phyloP scores from a whole-genome alignment of 2,888 invertebrate genomes.

The Hermaeophaga mercurialis region DNA sequence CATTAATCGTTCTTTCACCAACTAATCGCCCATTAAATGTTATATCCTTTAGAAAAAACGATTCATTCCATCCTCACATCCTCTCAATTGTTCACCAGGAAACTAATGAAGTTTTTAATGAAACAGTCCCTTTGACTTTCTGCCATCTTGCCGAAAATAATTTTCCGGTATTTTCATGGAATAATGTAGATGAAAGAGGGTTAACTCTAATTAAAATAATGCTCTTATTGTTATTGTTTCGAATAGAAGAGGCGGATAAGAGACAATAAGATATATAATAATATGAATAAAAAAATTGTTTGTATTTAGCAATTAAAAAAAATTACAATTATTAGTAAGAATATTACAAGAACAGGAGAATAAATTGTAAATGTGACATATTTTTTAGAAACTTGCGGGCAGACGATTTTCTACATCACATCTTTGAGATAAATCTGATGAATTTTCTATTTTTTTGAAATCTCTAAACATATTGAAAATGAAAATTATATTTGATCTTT shows the following conservation, averaged over 20 bases:
- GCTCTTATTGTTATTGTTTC: background rate
- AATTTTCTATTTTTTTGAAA: no score
- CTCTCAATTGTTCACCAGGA: slow-evolving; percentile 8
- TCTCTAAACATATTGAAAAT: no score
- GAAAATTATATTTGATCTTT: no score
- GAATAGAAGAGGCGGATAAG: background rate
- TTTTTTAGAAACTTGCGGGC: no score
- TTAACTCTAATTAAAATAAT: background rate
- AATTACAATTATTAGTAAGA: no score
- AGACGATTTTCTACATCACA: no score
- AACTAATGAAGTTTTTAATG: slow-evolving; percentile 25
- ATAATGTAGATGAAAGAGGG: slow-evolving; percentile 5
- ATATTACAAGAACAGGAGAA: no score
- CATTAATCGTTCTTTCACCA: slow-evolving; percentile 23
- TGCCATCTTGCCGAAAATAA: slow-evolving; percentile 10
- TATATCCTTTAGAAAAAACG: slow-evolving; percentile 25
- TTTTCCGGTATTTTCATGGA: slow-evolving; percentile 24
- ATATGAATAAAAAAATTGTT: no score
- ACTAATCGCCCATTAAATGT: slow-evolving; percentile 28
- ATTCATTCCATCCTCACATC: slow-evolving; percentile 20
- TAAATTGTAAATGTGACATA: no score
- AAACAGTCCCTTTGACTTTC: slow-evolving; percentile 18
- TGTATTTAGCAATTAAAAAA: no score
- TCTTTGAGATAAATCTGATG: no score
- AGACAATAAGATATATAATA: no score